Percentiles rank a stretch among this genome's conserved stretches.
These are phyloP conservation scores for Lepidocyrtoides sp. DNA, from an alignment of 2,888 invertebrate species.

Conservation along the genomic window DNA sequence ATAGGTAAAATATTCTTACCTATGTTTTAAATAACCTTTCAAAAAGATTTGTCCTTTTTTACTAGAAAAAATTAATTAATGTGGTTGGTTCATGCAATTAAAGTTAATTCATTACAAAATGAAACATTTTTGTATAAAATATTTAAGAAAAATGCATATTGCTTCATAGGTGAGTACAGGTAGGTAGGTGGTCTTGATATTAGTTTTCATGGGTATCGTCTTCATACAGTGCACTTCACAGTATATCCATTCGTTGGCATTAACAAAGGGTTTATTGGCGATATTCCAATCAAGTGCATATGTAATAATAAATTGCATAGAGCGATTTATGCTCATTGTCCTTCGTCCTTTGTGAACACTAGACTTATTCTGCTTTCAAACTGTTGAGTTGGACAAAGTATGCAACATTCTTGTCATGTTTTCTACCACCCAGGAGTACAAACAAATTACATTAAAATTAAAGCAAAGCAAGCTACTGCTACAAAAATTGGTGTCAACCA, in stretches of 20 bases:
- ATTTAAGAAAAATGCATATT: not conserved
- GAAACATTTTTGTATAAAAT: not conserved
- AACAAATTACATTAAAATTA: not conserved
- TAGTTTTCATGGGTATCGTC: not conserved
- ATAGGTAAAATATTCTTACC: too few species aligned
- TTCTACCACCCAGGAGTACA: constrained; percentile 8
- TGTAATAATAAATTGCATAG: not conserved
- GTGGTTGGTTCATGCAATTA: too few species aligned
- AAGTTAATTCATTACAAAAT: too few species aligned
- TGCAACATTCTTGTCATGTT: not conserved
- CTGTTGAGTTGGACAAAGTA: not conserved
- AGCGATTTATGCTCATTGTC: constrained; percentile 18
- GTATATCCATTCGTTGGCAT: not conserved
- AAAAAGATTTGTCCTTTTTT: too few species aligned
- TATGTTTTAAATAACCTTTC: too few species aligned
- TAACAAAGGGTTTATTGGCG: not conserved
- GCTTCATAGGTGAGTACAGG: not conserved
- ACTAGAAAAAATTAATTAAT: too few species aligned
- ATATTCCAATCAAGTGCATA: not conserved
- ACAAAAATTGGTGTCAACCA: not conserved
- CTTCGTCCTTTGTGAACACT: not conserved
- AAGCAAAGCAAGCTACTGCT: not conserved
- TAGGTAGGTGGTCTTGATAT: too few species aligned
- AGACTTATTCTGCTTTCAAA: not conserved
- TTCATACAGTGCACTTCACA: not conserved